Percentiles rank a stretch among this genome's conserved stretches.
Conservation (phyloP, 2,797 vertebrate species). For the Lagodon rhomboides region DNA sequence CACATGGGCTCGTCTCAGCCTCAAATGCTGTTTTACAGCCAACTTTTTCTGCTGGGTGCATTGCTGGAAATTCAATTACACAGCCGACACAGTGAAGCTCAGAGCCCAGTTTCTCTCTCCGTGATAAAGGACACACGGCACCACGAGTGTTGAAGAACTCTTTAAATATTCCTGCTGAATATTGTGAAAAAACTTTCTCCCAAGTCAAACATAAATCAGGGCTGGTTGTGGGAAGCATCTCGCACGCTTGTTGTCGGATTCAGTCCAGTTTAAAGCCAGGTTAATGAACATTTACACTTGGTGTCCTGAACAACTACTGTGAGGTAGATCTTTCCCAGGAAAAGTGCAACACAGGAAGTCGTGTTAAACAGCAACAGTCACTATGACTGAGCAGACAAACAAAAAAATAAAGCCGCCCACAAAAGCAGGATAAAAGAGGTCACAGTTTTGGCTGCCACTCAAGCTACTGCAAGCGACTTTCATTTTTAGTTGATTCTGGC, state of each 20-base stretch:
- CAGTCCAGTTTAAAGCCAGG: neutral
- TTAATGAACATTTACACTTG: neutral
- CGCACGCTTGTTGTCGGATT: neutral
- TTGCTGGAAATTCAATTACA: slow-evolving; percentile 71
- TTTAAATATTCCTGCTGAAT: slow-evolving; percentile 3
- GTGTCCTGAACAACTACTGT: neutral
- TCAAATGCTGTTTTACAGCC: slow-evolving; percentile 55
- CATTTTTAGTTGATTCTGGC: no score
- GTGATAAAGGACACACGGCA: slow-evolving; percentile 7
- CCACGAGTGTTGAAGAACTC: neutral
- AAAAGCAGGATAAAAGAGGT: slow-evolving; percentile 11
- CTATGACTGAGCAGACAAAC: slow-evolving; percentile 35
- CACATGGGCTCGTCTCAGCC: slow-evolving; percentile 39
- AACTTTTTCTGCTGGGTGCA: slow-evolving; percentile 35
- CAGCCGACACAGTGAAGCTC: slow-evolving; percentile 12
- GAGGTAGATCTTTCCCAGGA: slow-evolving; percentile 12
- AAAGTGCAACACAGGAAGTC: slow-evolving; percentile 18
- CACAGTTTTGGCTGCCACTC: slow-evolving; percentile 18
- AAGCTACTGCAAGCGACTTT: neutral
- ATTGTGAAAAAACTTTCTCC: neutral
- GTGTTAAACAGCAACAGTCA: slow-evolving; percentile 39
- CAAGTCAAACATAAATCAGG: neutral
- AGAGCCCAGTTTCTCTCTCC: slow-evolving; percentile 25
- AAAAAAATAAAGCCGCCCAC: slow-evolving; percentile 6
- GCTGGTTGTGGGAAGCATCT: neutral